Conservation (phyloP, 64 coral and sea anemone genomes). For the Montipora sp. region DNA sequence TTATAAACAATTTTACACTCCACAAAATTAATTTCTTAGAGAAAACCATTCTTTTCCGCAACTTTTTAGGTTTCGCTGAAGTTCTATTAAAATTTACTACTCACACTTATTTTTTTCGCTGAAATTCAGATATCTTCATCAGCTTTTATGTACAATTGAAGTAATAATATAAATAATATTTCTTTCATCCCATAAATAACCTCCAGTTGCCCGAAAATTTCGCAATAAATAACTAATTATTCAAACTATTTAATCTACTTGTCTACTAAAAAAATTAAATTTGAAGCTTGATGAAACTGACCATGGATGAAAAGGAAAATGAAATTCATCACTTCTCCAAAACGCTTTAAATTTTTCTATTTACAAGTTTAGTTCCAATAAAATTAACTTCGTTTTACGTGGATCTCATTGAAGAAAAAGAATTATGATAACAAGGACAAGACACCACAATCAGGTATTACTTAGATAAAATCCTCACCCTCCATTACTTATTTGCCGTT, state of each 20-base stretch:
- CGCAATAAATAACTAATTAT: conserved; percentile 43
- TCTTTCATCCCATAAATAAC: conserved; percentile 15
- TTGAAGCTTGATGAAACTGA: conserved; percentile 19
- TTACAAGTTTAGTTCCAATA: not conserved
- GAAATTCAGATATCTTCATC: conserved; percentile 12
- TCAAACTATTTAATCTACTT: conserved; percentile 1
- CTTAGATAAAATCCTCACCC: too few species aligned
- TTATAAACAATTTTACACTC: conserved; percentile 21
- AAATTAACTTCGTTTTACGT: not conserved
- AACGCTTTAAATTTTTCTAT: not conserved
- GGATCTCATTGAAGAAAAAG: not conserved
- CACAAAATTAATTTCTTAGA: conserved; percentile 36
- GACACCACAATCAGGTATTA: too few species aligned
- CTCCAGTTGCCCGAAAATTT: not conserved
- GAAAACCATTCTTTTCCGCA: not conserved
- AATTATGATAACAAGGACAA: too few species aligned
- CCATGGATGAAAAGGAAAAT: not conserved
- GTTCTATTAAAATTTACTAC: conserved; percentile 1
- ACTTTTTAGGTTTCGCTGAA: not conserved
- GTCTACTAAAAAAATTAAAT: conserved; percentile 48
- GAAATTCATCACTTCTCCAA: not conserved
- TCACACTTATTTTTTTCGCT: conserved; percentile 1
- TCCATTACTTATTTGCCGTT: too few species aligned
- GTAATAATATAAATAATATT: conserved; percentile 23
- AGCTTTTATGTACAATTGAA: conserved; percentile 45